Evolutionary conservation across 1,140 invertebrate genomes (phyloP).

Genomic region (Manduca sexta): DNA sequence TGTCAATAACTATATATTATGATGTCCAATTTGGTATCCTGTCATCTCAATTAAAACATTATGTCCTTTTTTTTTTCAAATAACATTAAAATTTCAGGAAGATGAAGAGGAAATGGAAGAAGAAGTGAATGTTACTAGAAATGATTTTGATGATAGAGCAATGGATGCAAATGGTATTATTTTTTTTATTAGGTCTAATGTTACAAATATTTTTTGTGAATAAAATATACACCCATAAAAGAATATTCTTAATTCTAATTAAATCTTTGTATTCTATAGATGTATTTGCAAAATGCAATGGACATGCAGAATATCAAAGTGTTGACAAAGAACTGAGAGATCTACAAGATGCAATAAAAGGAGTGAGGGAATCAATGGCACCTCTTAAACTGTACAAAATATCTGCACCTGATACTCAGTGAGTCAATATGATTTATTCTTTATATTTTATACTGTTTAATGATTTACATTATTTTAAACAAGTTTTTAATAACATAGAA

Average conservation of each 20-base stretch:
- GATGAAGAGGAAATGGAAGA: constrained; percentile 52
- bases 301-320: constrained; percentile 74
- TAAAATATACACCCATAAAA: no score
- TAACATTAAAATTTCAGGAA: constrained; percentile 30
- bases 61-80: no score
- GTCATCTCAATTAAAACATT: no score
- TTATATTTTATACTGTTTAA: no score
- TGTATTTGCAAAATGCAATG: constrained; percentile 71
- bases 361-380: constrained; percentile 73
- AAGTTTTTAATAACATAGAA: background rate
- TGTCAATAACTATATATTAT: background rate
- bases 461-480: no score
- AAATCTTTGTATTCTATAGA: constrained; percentile 24
- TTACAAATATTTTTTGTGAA: no score
- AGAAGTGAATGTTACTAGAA: constrained; percentile 23
- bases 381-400: constrained; percentile 76
- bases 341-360: constrained; percentile 76
- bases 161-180: constrained; percentile 40
- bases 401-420: constrained; percentile 76
- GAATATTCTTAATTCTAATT: background rate
- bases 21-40: no score
- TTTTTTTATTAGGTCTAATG: no score
- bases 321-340: constrained; percentile 76
- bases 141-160: constrained; percentile 36
- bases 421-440: constrained; percentile 20